Conservation (phyloP, 1,140 invertebrate species). For the Rhagoletis zephyria region DNA sequence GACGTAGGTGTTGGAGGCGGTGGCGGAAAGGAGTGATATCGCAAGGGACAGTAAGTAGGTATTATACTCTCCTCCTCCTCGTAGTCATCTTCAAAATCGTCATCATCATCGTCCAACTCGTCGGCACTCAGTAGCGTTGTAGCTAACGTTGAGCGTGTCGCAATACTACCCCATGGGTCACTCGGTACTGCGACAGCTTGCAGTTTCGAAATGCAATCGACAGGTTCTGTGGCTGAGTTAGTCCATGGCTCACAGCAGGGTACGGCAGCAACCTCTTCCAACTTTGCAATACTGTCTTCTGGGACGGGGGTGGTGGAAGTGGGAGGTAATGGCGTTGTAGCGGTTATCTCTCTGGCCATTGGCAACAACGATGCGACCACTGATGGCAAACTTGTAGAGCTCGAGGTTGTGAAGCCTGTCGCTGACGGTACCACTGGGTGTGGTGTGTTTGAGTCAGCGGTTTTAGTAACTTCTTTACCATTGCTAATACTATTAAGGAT, state of each 20-base stretch:
- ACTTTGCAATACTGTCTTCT: constrained; percentile 75
- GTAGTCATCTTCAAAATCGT: constrained; percentile 76
- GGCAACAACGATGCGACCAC: constrained; percentile 45
- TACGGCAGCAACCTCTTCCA: constrained; percentile 69
- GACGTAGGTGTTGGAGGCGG: constrained; percentile 56
- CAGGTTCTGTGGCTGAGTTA: constrained; percentile 62
- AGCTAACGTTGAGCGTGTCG: constrained; percentile 74
- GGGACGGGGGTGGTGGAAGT: constrained; percentile 68
- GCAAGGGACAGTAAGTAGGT: constrained; percentile 70
- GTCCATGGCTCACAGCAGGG: constrained; percentile 69
- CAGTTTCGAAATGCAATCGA: constrained; percentile 72
- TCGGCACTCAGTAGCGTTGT: constrained; percentile 74
- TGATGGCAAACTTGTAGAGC: neutral
- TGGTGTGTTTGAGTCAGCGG: neutral
- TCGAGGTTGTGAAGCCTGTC: neutral
- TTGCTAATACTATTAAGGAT: constrained; percentile 66
- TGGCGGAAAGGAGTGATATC: constrained; percentile 68
- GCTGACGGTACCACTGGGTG: neutral
- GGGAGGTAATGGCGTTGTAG: constrained; percentile 64
- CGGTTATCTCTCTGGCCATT: constrained; percentile 62
- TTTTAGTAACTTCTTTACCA: constrained; percentile 71
- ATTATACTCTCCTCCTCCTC: constrained; percentile 74
- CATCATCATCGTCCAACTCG: constrained; percentile 75
- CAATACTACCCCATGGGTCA: constrained; percentile 74
- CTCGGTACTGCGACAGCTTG: constrained; percentile 75